Evolutionary conservation across 2,888 invertebrate species (phyloP), one percentile per base, ranked within the genome.

Genomic region (Calliopum simillimum): DNA sequence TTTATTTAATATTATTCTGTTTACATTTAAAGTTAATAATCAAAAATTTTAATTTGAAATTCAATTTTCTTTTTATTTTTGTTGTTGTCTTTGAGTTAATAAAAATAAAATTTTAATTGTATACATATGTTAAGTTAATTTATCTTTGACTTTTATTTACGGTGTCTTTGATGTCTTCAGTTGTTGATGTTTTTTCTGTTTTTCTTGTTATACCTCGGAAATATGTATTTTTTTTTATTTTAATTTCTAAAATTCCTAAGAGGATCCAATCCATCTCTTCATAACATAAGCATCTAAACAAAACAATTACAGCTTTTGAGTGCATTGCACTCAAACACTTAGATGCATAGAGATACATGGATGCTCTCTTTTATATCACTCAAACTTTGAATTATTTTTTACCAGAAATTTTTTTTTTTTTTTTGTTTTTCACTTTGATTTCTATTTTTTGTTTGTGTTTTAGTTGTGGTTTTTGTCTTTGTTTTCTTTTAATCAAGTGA

Each of bases 21-120:
- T 33, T 33, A 33, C 33, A 33, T 33, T 33, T 33, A 6, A 25
- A 14, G 16, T n/a, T 14, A 33, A 11, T 46, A 25, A 14, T 43
- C 11, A 21, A 19, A 67, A 56, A 44, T 56, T 46, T n/a, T 56
- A 43, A 47, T 12, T 25, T 49, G 12, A 33, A 11, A 16, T 63
- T 33, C 33, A 21, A 49, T 16, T 46, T n/a, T n/a, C n/a, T n/a
- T n/a, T 43, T 23, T 53, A 19, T 47, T 33, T n/a, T 64, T 33
- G 41, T 51, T 19, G 51, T 8, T n/a, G n/a, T 41, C 41, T 67
- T 49, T 14, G 47, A 55, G 43, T 41, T 58, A 14, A 58, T 58
- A 25, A 58, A n/a, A 25, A 58, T 58, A n/a, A 41, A 56, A 41
- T 56, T 56, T 56, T 23, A 58, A 25, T 58, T 58, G 25, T 16